Conservation (phyloP, 2,888 invertebrate species). For the Dione vanillae region DNA sequence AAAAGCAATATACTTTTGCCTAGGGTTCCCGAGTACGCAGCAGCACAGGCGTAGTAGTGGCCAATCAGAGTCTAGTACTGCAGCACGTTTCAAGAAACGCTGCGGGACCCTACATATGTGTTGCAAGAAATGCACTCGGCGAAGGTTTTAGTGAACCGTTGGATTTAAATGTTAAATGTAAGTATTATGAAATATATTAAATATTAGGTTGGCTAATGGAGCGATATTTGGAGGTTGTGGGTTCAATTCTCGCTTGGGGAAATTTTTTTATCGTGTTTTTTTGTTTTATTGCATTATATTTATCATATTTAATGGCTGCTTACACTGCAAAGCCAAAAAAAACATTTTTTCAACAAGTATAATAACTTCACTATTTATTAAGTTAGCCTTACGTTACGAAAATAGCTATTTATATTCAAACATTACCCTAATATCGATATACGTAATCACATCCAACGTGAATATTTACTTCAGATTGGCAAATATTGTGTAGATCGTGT, state of each 20-base stretch:
- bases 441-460: neutral
- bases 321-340: too few species aligned
- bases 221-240: too few species aligned
- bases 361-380: too few species aligned
- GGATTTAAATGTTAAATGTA: conserved; percentile 90
- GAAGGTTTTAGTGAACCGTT: conserved; percentile 90
- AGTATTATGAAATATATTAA: conserved; percentile 60
- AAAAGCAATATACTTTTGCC: too few species aligned
- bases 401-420: too few species aligned
- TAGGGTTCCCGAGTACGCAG: conserved; percentile 89
- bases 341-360: too few species aligned
- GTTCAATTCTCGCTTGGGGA: too few species aligned
- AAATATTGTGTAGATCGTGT: conserved; percentile 15
- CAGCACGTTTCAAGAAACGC: conserved; percentile 89
- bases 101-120: conserved; percentile 87
- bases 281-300: too few species aligned
- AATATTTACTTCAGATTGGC: neutral
- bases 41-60: conserved; percentile 90
- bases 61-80: conserved; percentile 91
- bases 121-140: conserved; percentile 89
- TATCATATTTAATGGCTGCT: too few species aligned
- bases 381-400: too few species aligned
- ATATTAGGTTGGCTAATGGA: too few species aligned
- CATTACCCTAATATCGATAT: neutral
- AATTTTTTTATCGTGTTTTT: too few species aligned